Base-by-base conservation (phyloP, 1,140 invertebrate species). In the Drosophila orena region DNA sequence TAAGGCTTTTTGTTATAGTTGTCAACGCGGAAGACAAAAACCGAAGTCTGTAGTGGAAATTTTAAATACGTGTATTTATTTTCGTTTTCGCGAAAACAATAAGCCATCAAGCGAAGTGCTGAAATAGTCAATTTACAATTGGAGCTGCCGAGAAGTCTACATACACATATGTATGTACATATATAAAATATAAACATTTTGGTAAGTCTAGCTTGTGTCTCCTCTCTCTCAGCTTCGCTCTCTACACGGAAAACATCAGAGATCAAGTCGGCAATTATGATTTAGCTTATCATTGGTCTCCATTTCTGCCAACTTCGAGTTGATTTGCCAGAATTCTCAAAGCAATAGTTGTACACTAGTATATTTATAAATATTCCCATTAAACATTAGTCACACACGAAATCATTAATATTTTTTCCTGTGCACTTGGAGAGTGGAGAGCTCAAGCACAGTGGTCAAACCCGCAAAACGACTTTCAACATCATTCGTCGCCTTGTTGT, bases 391-490 rank as follows among this genome's bases (percentile, higher is more conserved):
- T 6, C 24, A 27, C 24, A 6, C 0, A 27, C 5, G 6, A 27
- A 38, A 38, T 6, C n/a, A 2, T 15, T 1, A 17, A 42, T 44
- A 20, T 44, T 44, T 50, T 49, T 50, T 50, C 22, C 47, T 34
- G 47, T 50, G 47, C 27, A 46, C 50, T 62, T 50, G 22, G 38
- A 64, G 37, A 50, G 70, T 20, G 46, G 59, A 58, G 56, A 60
- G 22, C 54, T 15, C 38, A 27, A 46, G 30, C 56, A 38, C 37
- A 38, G 37, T 38, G 37, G 37, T 38, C 37, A 38, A 91, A 91
- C 84, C 85, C 69, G 90, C 84, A 89, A 91, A 91, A 91, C 90
- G 89, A 91, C 90, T 91, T 91, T 91, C 90, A 91, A 91, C 90
- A 91, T 91, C 78, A 68, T 73, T 90, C 55, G 54, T 55, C 46